These are phyloP conservation scores for Nycticorax nycticorax DNA, from an alignment of 2,113 vertebrate genomes.

Conservation along the genomic window DNA sequence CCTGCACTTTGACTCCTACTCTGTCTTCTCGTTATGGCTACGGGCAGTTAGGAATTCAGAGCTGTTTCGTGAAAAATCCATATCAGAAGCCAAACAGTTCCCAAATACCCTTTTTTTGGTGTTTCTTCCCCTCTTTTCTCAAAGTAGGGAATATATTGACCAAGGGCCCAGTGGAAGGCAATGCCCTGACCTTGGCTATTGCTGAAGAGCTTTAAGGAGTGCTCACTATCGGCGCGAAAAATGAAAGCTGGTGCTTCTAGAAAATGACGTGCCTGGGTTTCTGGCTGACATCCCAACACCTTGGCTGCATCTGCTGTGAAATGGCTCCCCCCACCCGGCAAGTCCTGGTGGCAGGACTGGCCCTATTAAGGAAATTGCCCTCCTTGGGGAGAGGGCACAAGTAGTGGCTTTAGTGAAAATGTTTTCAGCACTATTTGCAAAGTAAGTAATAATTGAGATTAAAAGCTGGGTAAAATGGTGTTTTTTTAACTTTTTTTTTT, in stretches of 20 bases:
- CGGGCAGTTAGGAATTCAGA: neutral
- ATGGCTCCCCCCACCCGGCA: fast-evolving
- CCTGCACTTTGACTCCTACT: neutral
- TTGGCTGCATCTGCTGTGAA: neutral
- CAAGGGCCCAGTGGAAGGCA: neutral
- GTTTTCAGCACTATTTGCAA: neutral
- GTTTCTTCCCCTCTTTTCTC: neutral
- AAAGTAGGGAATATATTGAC: neutral
- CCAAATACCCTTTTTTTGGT: neutral
- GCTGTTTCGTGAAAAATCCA: neutral
- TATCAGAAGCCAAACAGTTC: neutral
- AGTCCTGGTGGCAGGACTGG: neutral
- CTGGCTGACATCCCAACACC: neutral
- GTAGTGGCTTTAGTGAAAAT: neutral
- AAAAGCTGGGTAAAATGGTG: neutral
- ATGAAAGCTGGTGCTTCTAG: neutral
- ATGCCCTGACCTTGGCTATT: neutral
- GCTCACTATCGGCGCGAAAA: neutral
- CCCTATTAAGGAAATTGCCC: neutral
- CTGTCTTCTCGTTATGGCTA: neutral
- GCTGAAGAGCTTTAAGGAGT: neutral
- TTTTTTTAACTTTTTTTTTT: neutral
- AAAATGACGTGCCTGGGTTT: neutral
- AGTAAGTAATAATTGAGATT: neutral
- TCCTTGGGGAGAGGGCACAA: neutral